Evolutionary conservation across 2,888 invertebrate genomes (phyloP).

Genomic region (Cephus nigrinus): DNA sequence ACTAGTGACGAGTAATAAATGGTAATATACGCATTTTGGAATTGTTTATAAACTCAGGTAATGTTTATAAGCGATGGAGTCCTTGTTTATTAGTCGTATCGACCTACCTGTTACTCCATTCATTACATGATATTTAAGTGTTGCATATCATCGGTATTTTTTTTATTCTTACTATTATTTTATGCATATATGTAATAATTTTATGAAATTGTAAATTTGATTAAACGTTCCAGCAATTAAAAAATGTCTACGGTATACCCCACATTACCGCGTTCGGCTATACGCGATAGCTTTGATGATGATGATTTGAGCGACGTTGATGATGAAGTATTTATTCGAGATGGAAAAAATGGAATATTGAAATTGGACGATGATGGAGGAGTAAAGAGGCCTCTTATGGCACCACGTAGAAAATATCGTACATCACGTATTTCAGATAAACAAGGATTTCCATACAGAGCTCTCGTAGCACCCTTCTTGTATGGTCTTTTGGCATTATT

Average conservation of each 20-base stretch:
- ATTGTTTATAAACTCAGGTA: not conserved
- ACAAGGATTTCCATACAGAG: slow-evolving; percentile 70
- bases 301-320: slow-evolving; percentile 81
- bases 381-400: slow-evolving; percentile 79
- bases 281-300: slow-evolving; percentile 78
- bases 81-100: not conserved
- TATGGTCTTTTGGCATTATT: slow-evolving; percentile 74
- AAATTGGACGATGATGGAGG: slow-evolving; percentile 77
- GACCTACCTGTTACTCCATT: not conserved
- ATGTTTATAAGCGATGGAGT: not conserved
- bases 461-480: slow-evolving; percentile 75
- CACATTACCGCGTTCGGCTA: slow-evolving; percentile 72
- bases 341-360: slow-evolving; percentile 74
- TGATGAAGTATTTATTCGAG: slow-evolving; percentile 81
- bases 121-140: not conserved
- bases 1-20: not conserved
- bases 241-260: slow-evolving; percentile 70
- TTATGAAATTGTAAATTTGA: not conserved
- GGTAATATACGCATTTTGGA: not conserved
- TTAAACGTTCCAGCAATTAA: not conserved
- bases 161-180: not conserved
- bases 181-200: not conserved
- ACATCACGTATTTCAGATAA: slow-evolving; percentile 67
- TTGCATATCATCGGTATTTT: not conserved
- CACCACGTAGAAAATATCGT: slow-evolving; percentile 74